Evolutionary conservation across 2,888 invertebrate species (phyloP).

Genomic region (Euplexia lucipara): DNA sequence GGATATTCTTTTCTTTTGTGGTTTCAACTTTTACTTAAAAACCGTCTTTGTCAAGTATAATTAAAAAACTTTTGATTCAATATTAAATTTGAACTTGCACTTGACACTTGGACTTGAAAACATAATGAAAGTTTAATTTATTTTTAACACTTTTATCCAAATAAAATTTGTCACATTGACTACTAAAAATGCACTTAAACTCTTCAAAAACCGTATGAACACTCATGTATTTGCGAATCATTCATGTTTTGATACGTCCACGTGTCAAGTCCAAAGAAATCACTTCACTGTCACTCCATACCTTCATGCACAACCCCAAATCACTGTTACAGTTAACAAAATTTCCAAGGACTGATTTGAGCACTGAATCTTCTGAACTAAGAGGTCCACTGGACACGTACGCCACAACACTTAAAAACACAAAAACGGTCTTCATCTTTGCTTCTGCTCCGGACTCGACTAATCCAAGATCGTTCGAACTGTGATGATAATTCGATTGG

Average conservation of each 20-base stretch:
- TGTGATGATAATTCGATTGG: slow-evolving; percentile 84
- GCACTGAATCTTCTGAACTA: slow-evolving; percentile 80
- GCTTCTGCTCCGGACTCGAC: slow-evolving; percentile 61
- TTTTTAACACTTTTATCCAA: slow-evolving; percentile 1
- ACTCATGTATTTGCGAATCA: not conserved
- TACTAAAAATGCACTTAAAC: slow-evolving; percentile 15
- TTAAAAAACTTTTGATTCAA: not conserved
- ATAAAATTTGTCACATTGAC: slow-evolving; percentile 6
- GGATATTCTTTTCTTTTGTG: slow-evolving; percentile 38
- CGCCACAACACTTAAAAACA: slow-evolving; percentile 79
- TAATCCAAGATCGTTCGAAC: slow-evolving; percentile 82
- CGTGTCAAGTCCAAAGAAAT: slow-evolving; percentile 34
- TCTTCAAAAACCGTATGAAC: not conserved
- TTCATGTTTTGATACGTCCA: slow-evolving; percentile 25
- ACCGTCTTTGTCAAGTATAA: not conserved
- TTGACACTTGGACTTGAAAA: slow-evolving; percentile 39
- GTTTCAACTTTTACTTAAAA: slow-evolving; percentile 13
- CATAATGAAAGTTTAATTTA: not conserved
- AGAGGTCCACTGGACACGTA: slow-evolving; percentile 79
- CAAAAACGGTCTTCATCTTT: slow-evolving; percentile 83
- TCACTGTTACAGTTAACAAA: slow-evolving; percentile 87
- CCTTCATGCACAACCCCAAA: slow-evolving; percentile 85
- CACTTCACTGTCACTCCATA: slow-evolving; percentile 71
- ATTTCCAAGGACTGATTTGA: slow-evolving; percentile 77
- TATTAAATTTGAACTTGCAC: slow-evolving; percentile 13